Base-by-base conservation (phyloP, 1,140 invertebrate species). In the Trichonephila clavipes region DNA sequence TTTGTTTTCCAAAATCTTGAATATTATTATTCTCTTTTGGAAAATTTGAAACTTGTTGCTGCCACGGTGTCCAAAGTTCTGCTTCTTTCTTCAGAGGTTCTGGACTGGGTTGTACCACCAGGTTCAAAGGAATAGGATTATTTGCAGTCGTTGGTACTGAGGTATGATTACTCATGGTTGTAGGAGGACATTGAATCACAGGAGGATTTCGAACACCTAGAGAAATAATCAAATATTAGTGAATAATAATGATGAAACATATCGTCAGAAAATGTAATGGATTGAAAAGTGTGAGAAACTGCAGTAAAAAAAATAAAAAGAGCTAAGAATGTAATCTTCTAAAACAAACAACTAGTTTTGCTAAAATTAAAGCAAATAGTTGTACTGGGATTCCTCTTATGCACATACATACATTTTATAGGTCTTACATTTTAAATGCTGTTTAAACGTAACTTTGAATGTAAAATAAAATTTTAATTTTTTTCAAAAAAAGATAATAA, bases 31-130 rank as follows among this genome's bases (percentile, higher is more conserved):
- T 69, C 8, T 81, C 87, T 88, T 88, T 88, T 12, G 87, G 40
- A 51, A 69, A 88, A 40, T 72, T 44, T 0, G 66, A 21, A 18
- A n/a, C 7, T 28, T 58, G 89, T 21, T 90, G 88, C 16, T 90
- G 89, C 89, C 89, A 90, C 0, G 89, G 89, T 24, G 72, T 82
- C 89, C 89, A 90, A 3, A 90, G 10, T 51, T 82, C 89, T 5
- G 89, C 59, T 24, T 69, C 28, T 51, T 90, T 90, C 44, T 61
- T 81, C 10, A 34, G 12, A 21, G 77, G 69, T 82, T 90, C 72
- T 19, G 89, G 28, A 58, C 64, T 28, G 12, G 88, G 58, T 62
- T 90, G 72, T 5, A 90, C 51, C 24, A 90, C 88, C n/a, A 90
- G 34, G 28, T 90, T 90, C n/a, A 90, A 69, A 40, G 89, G 89